Base-by-base conservation (phyloP, 2,888 invertebrate genomes). In the Harpagoxenus sublaevis region DNA sequence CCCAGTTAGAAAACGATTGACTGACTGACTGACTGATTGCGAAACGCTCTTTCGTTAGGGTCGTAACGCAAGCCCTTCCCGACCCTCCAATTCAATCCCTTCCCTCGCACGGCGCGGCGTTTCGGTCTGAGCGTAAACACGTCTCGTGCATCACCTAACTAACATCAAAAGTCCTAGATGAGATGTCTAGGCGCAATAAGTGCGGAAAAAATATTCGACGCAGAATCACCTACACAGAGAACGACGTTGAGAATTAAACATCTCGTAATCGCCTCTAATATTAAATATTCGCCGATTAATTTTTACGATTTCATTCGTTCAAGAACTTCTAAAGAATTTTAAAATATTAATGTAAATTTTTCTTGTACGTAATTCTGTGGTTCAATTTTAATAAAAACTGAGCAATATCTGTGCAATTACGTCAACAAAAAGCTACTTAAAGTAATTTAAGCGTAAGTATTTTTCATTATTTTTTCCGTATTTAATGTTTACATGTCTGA, bases 21-120 rank as follows among this genome's bases (percentile, higher is more conserved):
- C 92, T 92, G 92, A 92, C 88, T 92, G 92, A 92, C 92, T 92
- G 91, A 92, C 91, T 92, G 91, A 89, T 84, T 85, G 78, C 62
- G 31, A 83, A 62, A 57, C 62, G 63, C 55, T 75, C 42, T 66
- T 35, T 62, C 62, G 75, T 77, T 83, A 65, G 83, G 79, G 78
- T 65, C 55, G 63, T 62, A 18, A 48, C 63, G 53, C 66, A 10
- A 42, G 62, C 55, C 42, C 57, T 60, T 57, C 57, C 48, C 57
- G 12, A 65, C 57, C 39, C 66, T 78, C 15, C 53, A 55, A 45
- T 75, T 78, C 55, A 51, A 31, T 39, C 42, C 48, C 83, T 28
- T 51, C 31, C 71, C 55, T 66, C 57, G 45, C 42, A 1, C 31
- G 15, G 31, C 42, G 15, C 31, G 15, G 31, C 42, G 15, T 42